A percentile compares a stretch with the other conserved stretches of the same genome.
Evolutionary conservation across 2,797 vertebrate genomes (phyloP).

Genomic region (Zenarchopterus dispar): DNA sequence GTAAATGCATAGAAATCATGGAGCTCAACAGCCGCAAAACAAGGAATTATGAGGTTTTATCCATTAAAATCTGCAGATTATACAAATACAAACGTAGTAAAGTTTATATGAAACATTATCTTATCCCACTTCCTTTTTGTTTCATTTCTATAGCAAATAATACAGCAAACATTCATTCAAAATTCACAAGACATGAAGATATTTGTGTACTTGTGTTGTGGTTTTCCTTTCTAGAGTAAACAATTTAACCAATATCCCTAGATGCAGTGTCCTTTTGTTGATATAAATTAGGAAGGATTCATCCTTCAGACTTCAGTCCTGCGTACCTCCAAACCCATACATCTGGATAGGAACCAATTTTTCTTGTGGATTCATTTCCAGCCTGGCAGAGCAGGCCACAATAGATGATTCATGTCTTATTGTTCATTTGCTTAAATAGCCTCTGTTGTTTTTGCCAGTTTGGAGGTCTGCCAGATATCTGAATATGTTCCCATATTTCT

Average conservation of each 20-base stretch:
- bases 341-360: conserved; percentile 44
- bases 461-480: conserved; percentile 63
- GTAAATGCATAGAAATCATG: conserved; percentile 32
- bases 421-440: conserved; percentile 64
- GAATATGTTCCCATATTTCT: conserved; percentile 52
- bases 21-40: conserved; percentile 3
- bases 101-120: too few species aligned
- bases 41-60: conserved; percentile 5
- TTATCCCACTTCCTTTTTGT: too few species aligned
- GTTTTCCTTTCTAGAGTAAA: neutral
- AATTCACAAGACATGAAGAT: too few species aligned
- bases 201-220: conserved; percentile 1
- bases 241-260: neutral
- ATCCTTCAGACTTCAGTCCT: conserved; percentile 2
- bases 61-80: too few species aligned
- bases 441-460: conserved; percentile 50
- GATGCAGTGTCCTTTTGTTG: conserved; percentile 8
- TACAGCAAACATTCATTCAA: too few species aligned
- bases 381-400: conserved; percentile 52
- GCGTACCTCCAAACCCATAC: conserved; percentile 21
- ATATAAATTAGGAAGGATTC: conserved; percentile 5
- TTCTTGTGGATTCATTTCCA: conserved; percentile 46
- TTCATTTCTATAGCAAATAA: too few species aligned
- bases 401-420: conserved; percentile 79
- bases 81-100: too few species aligned